Conservation (phyloP, 1,140 invertebrate genomes). For the Oscheius sp. region DNA sequence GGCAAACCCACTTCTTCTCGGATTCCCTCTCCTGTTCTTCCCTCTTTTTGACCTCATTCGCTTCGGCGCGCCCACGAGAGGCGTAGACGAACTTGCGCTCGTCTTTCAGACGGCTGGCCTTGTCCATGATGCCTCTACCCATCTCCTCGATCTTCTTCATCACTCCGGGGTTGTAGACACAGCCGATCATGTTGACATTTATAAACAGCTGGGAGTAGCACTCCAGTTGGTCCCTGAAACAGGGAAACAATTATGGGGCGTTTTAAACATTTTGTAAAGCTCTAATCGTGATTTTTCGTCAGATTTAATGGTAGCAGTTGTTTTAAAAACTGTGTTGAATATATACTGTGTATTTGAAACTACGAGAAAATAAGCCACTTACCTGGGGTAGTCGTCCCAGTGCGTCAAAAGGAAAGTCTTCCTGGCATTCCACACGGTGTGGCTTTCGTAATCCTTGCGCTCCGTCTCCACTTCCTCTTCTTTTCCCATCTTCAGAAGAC, state of each 20-base stretch:
- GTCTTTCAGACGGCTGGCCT: background rate
- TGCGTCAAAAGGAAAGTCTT: conserved; percentile 26
- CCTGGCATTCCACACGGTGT: conserved; percentile 18
- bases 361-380: background rate
- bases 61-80: background rate
- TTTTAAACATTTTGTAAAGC: background rate
- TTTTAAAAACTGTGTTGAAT: background rate
- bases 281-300: background rate
- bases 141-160: conserved; percentile 22
- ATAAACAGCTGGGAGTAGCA: conserved; percentile 29
- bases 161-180: conserved; percentile 7
- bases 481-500: conserved; percentile 6
- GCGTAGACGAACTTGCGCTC: background rate
- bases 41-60: background rate
- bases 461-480: conserved; percentile 22
- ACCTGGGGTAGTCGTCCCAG: conserved; percentile 25
- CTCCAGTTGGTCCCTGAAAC: conserved; percentile 24
- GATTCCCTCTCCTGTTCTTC: background rate
- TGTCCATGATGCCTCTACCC: conserved; percentile 22
- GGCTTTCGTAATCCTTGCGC: conserved; percentile 18
- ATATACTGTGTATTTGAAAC: background rate
- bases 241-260: background rate
- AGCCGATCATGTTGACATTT: conserved; percentile 21
- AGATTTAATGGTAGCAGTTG: background rate
- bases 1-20: background rate